These are phyloP conservation scores for Empidonax traillii DNA, from an alignment of 2,113 vertebrate genomes.

Conservation along the genomic window DNA sequence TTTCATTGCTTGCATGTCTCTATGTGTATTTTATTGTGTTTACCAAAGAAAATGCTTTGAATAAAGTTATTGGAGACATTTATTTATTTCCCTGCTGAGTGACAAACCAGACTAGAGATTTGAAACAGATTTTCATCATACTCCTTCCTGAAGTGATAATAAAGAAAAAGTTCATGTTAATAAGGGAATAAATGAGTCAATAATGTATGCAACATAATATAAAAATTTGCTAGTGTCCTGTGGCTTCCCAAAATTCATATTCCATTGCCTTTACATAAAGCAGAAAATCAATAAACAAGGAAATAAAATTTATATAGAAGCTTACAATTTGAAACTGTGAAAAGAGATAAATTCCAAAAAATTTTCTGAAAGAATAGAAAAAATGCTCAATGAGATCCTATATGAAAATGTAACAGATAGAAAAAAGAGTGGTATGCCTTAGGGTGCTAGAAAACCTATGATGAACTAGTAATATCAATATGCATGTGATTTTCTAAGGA, in stretches of 20 bases:
- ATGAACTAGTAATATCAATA: slow-evolving; percentile 43
- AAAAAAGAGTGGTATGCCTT: neutral
- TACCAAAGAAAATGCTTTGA: slow-evolving; percentile 26
- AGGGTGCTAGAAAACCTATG: neutral
- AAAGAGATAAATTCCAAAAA: neutral
- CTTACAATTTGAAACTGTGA: neutral
- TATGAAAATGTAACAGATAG: neutral
- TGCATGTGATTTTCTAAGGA: slow-evolving; percentile 29
- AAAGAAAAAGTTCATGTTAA: slow-evolving; percentile 10
- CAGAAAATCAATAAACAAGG: neutral
- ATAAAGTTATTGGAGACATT: slow-evolving; percentile 38
- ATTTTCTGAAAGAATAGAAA: neutral
- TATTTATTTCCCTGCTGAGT: slow-evolving; percentile 54
- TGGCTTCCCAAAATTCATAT: neutral
- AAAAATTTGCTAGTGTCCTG: neutral
- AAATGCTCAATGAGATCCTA: neutral
- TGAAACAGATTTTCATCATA: slow-evolving; percentile 6
- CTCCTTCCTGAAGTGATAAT: neutral
- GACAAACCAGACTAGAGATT: slow-evolving; percentile 26
- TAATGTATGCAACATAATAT: neutral
- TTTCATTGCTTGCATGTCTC: slow-evolving; percentile 31
- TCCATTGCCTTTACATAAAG: neutral
- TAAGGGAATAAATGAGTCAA: neutral
- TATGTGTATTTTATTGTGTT: slow-evolving; percentile 38
- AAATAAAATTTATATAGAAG: neutral